Evolutionary conservation across 2,797 vertebrate genomes (phyloP).

Genomic region (Euphonia xanthogaster): DNA sequence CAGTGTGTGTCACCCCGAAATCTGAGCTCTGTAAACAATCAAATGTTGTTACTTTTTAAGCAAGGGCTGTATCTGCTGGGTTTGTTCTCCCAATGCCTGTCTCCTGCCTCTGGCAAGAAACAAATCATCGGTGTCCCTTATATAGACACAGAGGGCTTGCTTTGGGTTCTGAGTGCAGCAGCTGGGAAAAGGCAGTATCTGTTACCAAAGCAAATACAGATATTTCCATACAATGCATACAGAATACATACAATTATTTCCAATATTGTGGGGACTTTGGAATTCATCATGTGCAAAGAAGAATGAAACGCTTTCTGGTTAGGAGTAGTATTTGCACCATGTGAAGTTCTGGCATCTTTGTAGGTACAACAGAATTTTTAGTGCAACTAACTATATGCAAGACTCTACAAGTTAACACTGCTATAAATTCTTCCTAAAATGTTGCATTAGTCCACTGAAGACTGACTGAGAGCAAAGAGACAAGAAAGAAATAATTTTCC

Average conservation of each 20-base stretch:
- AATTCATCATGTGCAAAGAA: neutral
- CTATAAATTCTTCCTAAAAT: neutral
- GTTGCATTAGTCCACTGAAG: neutral
- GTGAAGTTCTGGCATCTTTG: neutral
- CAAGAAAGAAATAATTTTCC: neutral
- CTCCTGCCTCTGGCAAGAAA: neutral
- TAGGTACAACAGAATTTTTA: neutral
- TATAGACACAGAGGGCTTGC: neutral
- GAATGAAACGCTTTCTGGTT: neutral
- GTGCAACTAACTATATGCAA: neutral
- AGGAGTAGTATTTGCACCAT: neutral
- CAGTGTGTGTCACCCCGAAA: neutral
- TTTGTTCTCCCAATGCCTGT: neutral
- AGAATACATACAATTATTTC: neutral
- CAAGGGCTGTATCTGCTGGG: neutral
- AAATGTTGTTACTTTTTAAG: neutral
- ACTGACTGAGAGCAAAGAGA: neutral
- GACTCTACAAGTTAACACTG: neutral
- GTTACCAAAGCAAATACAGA: neutral
- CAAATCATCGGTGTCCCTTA: accelerated
- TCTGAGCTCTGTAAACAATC: neutral
- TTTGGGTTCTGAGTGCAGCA: neutral
- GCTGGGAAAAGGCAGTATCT: neutral
- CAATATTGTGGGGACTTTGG: neutral
- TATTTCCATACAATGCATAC: neutral